Evolutionary conservation across 2,888 invertebrate genomes (phyloP), one percentile per base, ranked within the genome.

Genomic region (Cerceris ruficornis): DNA sequence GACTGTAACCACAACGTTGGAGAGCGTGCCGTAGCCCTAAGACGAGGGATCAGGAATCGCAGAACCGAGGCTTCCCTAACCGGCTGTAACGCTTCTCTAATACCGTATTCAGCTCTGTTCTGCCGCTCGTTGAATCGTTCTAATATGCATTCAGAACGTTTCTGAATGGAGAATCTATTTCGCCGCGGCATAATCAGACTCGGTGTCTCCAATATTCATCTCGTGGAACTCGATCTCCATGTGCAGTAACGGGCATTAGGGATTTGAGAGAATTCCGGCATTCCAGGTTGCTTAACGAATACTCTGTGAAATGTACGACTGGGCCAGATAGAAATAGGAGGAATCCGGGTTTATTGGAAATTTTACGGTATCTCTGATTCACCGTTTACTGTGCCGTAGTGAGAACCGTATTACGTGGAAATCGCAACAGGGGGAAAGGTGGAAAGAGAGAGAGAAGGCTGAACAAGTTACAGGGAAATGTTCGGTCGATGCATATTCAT

Each of bases 31-130:
- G 79, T 49, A 28, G 60, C 69, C 75, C 75, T 80, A 79, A 83
- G 81, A 86, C 80, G 69, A 72, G 70, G 77, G 78, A 83, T 81
- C 82, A 83, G 62, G 75, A 80, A 73, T 64, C 62, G 62, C 64
- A 57, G 69, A 69, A 59, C 74, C 72, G 64, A 76, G 59, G 64
- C 75, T 73, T 71, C 74, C 65, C 69, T 76, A 78, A 77, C 69
- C 75, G 55, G 69, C 73, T 72, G 79, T 82, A 86, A 82, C 83
- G 80, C 79, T 83, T 82, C 84, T 79, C 88, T 88, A 89, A 89
- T 90, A 87, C 83, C 85, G 86, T 85, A 89, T 89, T 90, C 88
- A 86, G 42, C 84, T 83, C 82, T 77, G 85, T 86, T 87, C 83
- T 81, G 83, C 74, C 74, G 85, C 82, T 46, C 72, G 57, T 74